Conservation (phyloP, 2,797 vertebrate species). For the Acanthis flammea region DNA sequence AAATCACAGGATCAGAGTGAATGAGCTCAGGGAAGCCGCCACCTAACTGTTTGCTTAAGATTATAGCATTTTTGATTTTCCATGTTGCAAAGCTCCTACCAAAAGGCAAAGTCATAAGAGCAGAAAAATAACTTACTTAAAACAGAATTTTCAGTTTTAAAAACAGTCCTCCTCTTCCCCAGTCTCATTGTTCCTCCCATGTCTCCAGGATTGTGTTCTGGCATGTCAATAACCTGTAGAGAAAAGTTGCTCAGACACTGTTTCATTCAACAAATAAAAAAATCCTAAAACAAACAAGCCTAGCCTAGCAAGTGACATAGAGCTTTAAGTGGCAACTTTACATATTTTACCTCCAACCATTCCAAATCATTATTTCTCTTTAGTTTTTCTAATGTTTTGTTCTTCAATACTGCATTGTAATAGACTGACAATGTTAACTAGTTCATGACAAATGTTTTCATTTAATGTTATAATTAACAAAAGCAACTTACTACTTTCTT, state of each 20-base stretch:
- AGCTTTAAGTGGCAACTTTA: not conserved
- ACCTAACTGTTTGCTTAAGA: not conserved
- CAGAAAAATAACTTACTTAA: constrained; percentile 71
- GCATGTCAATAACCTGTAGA: constrained; percentile 80
- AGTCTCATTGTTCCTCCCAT: constrained; percentile 81
- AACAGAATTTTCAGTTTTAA: constrained; percentile 76
- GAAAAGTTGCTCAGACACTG: not conserved
- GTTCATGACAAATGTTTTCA: not conserved
- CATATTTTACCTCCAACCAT: not conserved
- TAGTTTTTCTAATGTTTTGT: not conserved
- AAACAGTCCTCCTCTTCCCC: constrained; percentile 78
- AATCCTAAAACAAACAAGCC: not conserved
- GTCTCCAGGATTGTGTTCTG: constrained; percentile 77
- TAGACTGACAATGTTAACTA: not conserved
- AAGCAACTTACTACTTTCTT: not conserved
- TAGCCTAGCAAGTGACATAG: not conserved
- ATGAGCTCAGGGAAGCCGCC: not conserved
- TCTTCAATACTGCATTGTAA: not conserved
- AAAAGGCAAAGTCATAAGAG: not conserved
- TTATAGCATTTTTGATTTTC: not conserved
- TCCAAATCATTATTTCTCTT: not conserved
- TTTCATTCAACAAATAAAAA: not conserved
- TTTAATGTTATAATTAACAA: not conserved
- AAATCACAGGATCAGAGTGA: not conserved
- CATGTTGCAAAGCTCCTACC: not conserved